Evolutionary conservation across 2,797 vertebrate species (phyloP).

Genomic region (Babyrousa celebensis): DNA sequence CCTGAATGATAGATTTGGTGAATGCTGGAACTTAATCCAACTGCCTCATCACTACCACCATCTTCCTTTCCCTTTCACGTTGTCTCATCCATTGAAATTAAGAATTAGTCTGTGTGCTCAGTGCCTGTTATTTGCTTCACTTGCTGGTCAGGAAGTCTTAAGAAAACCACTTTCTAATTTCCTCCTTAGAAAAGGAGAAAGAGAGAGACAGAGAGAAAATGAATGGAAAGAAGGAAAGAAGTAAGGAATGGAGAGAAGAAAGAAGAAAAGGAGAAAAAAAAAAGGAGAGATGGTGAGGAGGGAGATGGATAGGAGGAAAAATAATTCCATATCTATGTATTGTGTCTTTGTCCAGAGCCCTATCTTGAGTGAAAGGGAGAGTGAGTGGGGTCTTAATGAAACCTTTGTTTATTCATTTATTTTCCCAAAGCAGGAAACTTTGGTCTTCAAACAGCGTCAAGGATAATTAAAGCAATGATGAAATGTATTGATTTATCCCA

Average conservation of each 20-base stretch:
- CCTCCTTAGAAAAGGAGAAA: background rate
- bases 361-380: background rate
- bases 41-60: background rate
- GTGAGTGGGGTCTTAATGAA: constrained; percentile 51
- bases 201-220: no score
- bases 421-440: constrained; percentile 66
- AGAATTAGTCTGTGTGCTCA: background rate
- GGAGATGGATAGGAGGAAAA: background rate
- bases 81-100: background rate
- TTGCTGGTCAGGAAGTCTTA: background rate
- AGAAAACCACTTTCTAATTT: constrained; percentile 3
- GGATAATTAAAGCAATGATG: constrained; percentile 79
- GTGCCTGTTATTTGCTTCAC: background rate
- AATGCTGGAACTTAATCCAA: background rate
- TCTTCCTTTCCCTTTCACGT: background rate
- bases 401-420: constrained; percentile 72
- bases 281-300: background rate
- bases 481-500: constrained; percentile 70
- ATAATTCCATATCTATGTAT: background rate
- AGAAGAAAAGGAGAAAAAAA: no score
- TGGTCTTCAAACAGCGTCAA: constrained; percentile 64
- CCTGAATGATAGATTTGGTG: background rate
- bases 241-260: no score
- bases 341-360: background rate
- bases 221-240: background rate